Evolutionary conservation across 2,888 invertebrate species (phyloP).

Genomic region (Galerucella nymphaeae): DNA sequence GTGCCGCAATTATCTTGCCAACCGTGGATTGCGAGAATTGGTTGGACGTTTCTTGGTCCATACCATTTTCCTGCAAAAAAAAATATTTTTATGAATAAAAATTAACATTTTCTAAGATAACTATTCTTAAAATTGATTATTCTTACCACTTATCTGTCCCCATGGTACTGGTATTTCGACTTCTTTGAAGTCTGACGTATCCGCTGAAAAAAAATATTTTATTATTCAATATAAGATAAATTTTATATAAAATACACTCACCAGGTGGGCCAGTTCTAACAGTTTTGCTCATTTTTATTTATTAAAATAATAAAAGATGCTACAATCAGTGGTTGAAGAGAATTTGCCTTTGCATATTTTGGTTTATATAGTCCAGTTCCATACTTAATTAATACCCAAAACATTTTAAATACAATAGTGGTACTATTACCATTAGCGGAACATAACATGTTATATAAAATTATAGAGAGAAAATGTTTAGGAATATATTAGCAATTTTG

Average conservation of each 20-base stretch:
- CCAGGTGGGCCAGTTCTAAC: background rate
- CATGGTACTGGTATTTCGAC: constrained; percentile 83
- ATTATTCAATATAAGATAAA: no score
- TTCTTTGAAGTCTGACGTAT: constrained; percentile 67
- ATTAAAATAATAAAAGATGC: no score
- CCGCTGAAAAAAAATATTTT: constrained; percentile 13
- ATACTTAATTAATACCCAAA: no score
- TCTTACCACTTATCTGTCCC: constrained; percentile 79
- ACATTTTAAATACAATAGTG: no score
- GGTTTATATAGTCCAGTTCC: background rate
- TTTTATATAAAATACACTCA: background rate
- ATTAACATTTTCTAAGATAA: background rate
- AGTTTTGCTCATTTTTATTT: background rate
- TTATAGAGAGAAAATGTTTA: no score
- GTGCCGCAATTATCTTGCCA: constrained; percentile 89
- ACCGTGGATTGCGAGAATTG: constrained; percentile 85
- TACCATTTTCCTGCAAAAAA: constrained; percentile 70
- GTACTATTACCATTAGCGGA: background rate
- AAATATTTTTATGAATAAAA: background rate
- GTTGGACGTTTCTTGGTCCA: constrained; percentile 78
- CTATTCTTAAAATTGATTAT: background rate
- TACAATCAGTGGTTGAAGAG: background rate
- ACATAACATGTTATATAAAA: background rate
- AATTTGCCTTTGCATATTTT: background rate
- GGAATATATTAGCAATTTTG: no score